Evolutionary conservation across 1,140 invertebrate genomes (phyloP), one percentile per base, ranked within the genome.

Genomic region (Lepidurus packardi): DNA sequence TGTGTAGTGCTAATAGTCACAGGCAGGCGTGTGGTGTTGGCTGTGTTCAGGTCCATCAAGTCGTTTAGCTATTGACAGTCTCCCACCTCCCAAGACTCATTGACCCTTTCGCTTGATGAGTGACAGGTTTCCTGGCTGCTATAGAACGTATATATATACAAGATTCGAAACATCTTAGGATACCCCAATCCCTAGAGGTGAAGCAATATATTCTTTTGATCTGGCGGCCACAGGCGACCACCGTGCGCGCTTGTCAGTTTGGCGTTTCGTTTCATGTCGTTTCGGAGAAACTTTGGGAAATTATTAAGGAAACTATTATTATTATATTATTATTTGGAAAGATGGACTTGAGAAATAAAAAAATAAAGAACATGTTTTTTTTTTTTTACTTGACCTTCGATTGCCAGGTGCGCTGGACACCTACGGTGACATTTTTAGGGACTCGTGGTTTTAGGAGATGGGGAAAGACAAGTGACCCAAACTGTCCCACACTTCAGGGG

Each of bases 401-500:
- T 65, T 65, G 13, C 53, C 53, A 65, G 53, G 53, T 65, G 53
- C 16, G 3, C 6, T n/a, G 53, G 53, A 65, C 53, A 65, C 53
- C 53, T 65, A 65, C 9, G 13, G 53, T 65, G 53, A 65, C 53
- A 65, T 16, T 65, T 65, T 65, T 65, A 65, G 53, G 21, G 53
- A 65, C 47, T 7, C 21, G 13, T 65, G 21, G 53, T 65, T 65
- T 65, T 65, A 65, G 53, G 53, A n/a, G 21, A 5, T 65, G 13
- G 53, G 53, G 53, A 65, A 65, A 65, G 53, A 65, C 16, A 65
- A n/a, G 8, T 65, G 53, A 65, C 53, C 53, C 53, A 65, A 65
- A 65, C 16, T 65, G 53, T 65, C 53, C 53, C 53, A 65, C 53
- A 65, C 53, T 65, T 65, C 53, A 65, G 53, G 53, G 53, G 53